Evolutionary conservation across 2,888 invertebrate genomes (phyloP), one percentile per base, ranked within the genome.

Genomic region (Acronicta leporina): DNA sequence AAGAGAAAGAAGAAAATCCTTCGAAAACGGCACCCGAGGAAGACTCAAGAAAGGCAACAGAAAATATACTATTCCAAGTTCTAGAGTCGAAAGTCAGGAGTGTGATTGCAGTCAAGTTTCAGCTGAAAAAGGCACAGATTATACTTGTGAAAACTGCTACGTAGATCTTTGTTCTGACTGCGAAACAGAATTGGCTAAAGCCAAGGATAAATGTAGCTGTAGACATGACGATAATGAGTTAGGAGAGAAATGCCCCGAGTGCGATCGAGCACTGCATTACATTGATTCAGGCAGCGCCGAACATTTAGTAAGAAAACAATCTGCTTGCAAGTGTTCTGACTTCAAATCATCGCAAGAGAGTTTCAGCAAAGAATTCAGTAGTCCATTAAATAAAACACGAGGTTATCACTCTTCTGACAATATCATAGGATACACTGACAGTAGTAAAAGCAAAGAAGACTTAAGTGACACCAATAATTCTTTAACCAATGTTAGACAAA

Each of bases 1-100:
- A 76, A 94, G 96, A 49, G 96, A 96, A 51, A 95, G 96, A 79
- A 89, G 96, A 73, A 96, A 96, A 82, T 95, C 96, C 1, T 94
- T 92, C 53, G 96, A 96, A 83, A 95, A 95, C 51, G 95, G 95
- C 46, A 87, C 95, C 44, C 88, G 95, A 77, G 95, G 95, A 11
- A 93, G 96, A 71, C 87, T 96, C 9, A 95, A 96, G 79, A 96
- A 96, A 82, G 89, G 91, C 2, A 93, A 95, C 55, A 95, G 92
- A 59, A 92, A 92, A 78, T 88, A 89, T 53, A 89, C 90, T 7
- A 73, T 86, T 3, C 86, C 87, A 1, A 87, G 75, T 49, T 84
- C 86, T 1, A 88, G 88, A 73, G 72, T 78, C 14, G 88, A 87
- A 5, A 79, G 77, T 11, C 86, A 88, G 38, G 90, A 92, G 7